Evolutionary conservation across 2,888 invertebrate genomes (phyloP).

Genomic region (Augochlorella aurata): DNA sequence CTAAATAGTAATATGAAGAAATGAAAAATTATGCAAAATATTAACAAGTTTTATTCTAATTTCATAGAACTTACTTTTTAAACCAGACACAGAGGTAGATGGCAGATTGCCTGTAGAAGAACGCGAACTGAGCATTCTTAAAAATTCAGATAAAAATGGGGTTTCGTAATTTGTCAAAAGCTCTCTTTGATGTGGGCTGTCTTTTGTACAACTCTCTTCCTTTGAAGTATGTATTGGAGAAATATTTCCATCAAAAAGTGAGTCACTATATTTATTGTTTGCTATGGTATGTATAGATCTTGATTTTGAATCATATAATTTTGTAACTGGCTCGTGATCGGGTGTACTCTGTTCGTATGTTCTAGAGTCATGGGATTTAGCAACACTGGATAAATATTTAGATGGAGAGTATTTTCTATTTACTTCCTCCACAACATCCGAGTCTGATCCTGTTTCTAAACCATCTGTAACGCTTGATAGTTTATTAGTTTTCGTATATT

Average conservation of each 20-base stretch:
- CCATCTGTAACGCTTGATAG: constrained; percentile 83
- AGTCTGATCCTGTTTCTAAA: constrained; percentile 88
- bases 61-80: constrained; percentile 71
- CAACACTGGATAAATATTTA: constrained; percentile 64
- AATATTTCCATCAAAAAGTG: constrained; percentile 72
- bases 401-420: constrained; percentile 54
- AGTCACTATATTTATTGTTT: constrained; percentile 71
- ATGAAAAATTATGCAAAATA: neutral
- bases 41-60: neutral
- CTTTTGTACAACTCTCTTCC: constrained; percentile 64
- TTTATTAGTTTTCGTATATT: constrained; percentile 68
- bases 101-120: constrained; percentile 68
- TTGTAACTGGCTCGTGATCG: constrained; percentile 62
- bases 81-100: constrained; percentile 66
- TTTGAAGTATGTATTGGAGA: constrained; percentile 70
- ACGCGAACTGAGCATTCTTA: constrained; percentile 83
- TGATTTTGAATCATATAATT: constrained; percentile 65
- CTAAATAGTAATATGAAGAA: constrained; percentile 29
- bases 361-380: constrained; percentile 63
- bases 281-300: constrained; percentile 63
- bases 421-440: constrained; percentile 83
- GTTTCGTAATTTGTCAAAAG: constrained; percentile 84
- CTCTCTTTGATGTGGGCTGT: constrained; percentile 70
- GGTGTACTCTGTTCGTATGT: constrained; percentile 45
- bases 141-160: constrained; percentile 88